Evolutionary conservation across 1,140 invertebrate species (phyloP).

Genomic region (Saccostrea echinata): DNA sequence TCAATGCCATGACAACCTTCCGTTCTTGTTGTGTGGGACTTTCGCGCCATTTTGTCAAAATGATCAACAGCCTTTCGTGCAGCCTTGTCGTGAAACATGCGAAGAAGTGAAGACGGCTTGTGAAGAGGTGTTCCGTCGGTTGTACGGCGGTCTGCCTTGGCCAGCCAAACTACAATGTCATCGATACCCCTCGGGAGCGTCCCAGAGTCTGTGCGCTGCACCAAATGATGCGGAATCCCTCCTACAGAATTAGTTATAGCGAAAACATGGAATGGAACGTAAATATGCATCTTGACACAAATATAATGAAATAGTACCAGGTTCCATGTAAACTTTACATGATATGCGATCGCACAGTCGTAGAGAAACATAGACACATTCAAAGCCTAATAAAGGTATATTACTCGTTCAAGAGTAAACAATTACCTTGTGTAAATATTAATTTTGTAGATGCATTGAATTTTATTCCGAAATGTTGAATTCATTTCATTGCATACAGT

Average conservation of each 20-base stretch:
- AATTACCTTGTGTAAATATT: no score
- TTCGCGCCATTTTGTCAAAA: slow-evolving; percentile 62
- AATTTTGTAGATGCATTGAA: no score
- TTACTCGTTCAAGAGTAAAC: no score
- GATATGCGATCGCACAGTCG: no score
- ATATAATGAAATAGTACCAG: no score
- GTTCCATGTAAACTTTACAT: no score
- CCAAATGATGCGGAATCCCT: slow-evolving; percentile 21
- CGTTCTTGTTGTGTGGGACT: slow-evolving; percentile 65
- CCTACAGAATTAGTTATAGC: neutral
- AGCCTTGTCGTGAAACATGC: slow-evolving; percentile 68
- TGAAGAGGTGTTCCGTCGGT: slow-evolving; percentile 45
- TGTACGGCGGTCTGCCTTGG: slow-evolving; percentile 64
- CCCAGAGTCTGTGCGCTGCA: neutral
- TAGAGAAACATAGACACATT: no score
- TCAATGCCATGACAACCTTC: slow-evolving; percentile 55
- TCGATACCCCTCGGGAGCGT: slow-evolving; percentile 58
- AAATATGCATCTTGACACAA: no score
- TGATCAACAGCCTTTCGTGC: slow-evolving; percentile 51
- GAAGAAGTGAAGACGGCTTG: slow-evolving; percentile 56
- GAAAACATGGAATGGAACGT: no score
- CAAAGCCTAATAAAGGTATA: no score
- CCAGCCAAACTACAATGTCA: slow-evolving; percentile 73
- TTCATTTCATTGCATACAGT: no score
- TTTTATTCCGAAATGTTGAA: no score